Base-by-base conservation (phyloP, 2,113 vertebrate species). In the Pseudonaja textilis region DNA sequence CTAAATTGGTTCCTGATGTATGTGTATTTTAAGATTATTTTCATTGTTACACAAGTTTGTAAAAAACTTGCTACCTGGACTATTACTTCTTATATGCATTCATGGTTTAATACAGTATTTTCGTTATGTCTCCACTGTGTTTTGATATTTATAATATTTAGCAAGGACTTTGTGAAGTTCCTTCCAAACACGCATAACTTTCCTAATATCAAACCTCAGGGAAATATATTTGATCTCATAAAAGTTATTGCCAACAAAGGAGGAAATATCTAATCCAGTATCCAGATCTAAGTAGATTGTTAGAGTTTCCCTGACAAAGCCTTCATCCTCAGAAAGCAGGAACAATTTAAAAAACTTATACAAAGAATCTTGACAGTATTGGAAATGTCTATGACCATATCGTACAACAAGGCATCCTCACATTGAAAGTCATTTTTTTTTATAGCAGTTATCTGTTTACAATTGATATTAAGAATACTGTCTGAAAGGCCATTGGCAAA, bases 371-470 rank as follows among this genome's bases (percentile, higher is more conserved):
- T 55, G 61, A 92, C 18, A 29, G 3, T 29, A 23, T 42, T 54
- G 25, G 64, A 89, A 87, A 4, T 81, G 89, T 92, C 4, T 10
- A 42, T 5, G 1, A 50, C 64, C n/a, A 39, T 69, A 52, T 47
- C 5, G 16, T n/a, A 12, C 10, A 47, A 47, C 45, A 11, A 18
- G 11, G 23, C 22, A 81, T 81, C 25, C 23, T 29, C 5, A 89
- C 50, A 81, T n/a, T 92, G 22, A 10, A 56, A 55, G 22, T 16
- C n/a, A 45, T 56, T 89, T 85, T 56, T 89, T 85, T 85, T 57
- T 69, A 89, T 45, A 20, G 9, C 14, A 69, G 54, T 34, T 59
- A 90, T n/a, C 86, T 94, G 93, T 93, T 89, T 93, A 94, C 88
- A 10, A 0, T 0, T 26, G 26, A n/a, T 69, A 64, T 34, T 26